Evolutionary conservation across 2,113 vertebrate species (phyloP), one percentile per base, ranked within the genome.

Genomic region (Crocuta crocuta): DNA sequence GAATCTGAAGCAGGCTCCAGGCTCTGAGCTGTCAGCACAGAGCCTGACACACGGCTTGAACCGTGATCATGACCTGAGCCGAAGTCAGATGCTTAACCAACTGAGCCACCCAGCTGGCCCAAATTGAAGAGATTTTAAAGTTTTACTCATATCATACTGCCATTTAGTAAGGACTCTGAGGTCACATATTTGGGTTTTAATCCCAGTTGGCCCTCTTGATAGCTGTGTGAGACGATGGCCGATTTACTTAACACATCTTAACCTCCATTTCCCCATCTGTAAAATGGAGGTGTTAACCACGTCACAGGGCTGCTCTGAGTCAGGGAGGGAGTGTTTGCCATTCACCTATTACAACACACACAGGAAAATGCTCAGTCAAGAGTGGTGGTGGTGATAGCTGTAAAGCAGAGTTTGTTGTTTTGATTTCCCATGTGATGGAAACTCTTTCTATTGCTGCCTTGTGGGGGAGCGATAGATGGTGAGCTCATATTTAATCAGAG

Each of bases 401-500:
- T 28, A 2, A 21, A 1, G 1, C 21, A 2, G 26, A 26, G 0
- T 43, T 35, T 39, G 23, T 7, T 50, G 19, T 71, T 12, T 7
- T 33, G 15, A 12, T 53, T 76, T 76, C 26, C 6, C 10, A 8
- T 26, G 1, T 24, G 35, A 16, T 39, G 55, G 28, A 19, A 63
- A 10, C 6, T 88, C 6, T 88, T 26, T 61, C 7, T 71, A 0
- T 7, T 16, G 31, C 26, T 15, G 31, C 73, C 48, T 0, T 24
- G 61, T 53, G 6, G 74, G 24, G 28, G 35, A 33, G 28, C 0
- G 35, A 4, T 10, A 19, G 58, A 73, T 11, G 39, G 23, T 16
- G 4, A 73, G 12, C 23, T 35, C 1, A 33, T 71, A 65, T 65
- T 85, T 82, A 70, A 45, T 90, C 74, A 31, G 23, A 39, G 63